These are phyloP conservation scores for Pseudomyrmex gracilis DNA, from an alignment of 1,140 invertebrate species.

Conservation along the genomic window DNA sequence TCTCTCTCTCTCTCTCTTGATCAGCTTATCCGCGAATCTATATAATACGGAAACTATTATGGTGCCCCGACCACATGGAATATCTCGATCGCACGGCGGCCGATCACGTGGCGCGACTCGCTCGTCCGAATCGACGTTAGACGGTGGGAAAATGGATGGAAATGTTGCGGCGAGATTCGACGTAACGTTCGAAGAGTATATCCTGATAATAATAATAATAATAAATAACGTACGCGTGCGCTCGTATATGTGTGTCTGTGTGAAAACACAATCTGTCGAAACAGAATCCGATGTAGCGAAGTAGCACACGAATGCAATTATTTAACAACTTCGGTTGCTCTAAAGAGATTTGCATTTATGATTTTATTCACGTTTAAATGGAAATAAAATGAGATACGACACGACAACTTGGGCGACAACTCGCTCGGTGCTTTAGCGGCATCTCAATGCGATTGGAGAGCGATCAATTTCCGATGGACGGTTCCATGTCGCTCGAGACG, in stretches of 20 bases:
- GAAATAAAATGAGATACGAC: conserved; percentile 4
- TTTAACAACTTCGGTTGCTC: too few relatives aligned
- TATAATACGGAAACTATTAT: conserved; percentile 59
- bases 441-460: conserved; percentile 26
- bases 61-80: conserved; percentile 44
- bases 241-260: too few relatives aligned
- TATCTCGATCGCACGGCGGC: conserved; percentile 37
- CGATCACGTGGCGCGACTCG: conserved; percentile 43
- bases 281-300: too few relatives aligned
- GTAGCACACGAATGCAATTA: too few relatives aligned
- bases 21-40: conserved; percentile 58
- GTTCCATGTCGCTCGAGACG: conserved; percentile 74
- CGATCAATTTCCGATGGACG: conserved; percentile 56
- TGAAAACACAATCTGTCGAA: too few relatives aligned
- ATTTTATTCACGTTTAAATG: neutral
- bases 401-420: neutral
- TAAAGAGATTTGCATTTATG: neutral
- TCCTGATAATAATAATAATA: neutral
- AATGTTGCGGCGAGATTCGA: conserved; percentile 38
- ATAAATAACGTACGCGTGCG: too few relatives aligned
- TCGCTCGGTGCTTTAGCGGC: conserved; percentile 17
- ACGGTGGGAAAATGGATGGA: conserved; percentile 48
- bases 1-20: conserved; percentile 16
- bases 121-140: conserved; percentile 47
- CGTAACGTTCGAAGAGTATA: conserved; percentile 43